Percentiles rank a stretch among this genome's conserved stretches.
phyloP scores from a whole-genome alignment of 2,113 vertebrate species.

The Tachuris rubrigastra region DNA sequence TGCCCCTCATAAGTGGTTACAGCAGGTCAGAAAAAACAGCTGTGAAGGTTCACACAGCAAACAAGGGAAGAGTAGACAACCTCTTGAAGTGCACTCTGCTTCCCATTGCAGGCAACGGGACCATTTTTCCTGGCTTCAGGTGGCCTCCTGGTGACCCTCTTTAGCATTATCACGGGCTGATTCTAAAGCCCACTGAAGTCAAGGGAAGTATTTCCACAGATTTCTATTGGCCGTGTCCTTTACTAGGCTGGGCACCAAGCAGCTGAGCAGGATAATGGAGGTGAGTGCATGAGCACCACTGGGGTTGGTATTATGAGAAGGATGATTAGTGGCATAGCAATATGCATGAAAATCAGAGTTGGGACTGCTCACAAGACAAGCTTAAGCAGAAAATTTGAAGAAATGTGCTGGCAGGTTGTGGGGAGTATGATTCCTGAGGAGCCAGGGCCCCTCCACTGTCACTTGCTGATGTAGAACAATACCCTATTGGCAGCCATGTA shows the following conservation, averaged over 20 bases:
- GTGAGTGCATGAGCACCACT: rapidly evolving
- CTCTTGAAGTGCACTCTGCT: neutral
- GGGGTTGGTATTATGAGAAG: neutral
- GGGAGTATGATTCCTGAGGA: neutral
- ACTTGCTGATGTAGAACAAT: neutral
- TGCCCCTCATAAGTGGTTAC: neutral
- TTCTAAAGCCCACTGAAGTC: neutral
- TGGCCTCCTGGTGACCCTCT: neutral
- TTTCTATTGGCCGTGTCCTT: neutral
- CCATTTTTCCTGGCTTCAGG: neutral
- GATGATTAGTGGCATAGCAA: neutral
- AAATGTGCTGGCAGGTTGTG: neutral
- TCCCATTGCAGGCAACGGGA: neutral
- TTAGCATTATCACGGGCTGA: neutral
- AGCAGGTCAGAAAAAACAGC: neutral
- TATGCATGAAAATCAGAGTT: neutral
- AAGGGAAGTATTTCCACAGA: neutral
- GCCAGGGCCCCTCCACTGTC: neutral
- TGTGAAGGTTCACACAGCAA: neutral
- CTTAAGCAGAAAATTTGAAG: neutral
- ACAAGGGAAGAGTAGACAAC: neutral
- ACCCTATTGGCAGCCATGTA: neutral
- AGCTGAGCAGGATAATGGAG: neutral
- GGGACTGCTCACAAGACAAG: neutral
- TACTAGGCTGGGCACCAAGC: neutral